phyloP scores from a whole-genome alignment of 2,113 vertebrate species.

The Notothenia rossii region DNA sequence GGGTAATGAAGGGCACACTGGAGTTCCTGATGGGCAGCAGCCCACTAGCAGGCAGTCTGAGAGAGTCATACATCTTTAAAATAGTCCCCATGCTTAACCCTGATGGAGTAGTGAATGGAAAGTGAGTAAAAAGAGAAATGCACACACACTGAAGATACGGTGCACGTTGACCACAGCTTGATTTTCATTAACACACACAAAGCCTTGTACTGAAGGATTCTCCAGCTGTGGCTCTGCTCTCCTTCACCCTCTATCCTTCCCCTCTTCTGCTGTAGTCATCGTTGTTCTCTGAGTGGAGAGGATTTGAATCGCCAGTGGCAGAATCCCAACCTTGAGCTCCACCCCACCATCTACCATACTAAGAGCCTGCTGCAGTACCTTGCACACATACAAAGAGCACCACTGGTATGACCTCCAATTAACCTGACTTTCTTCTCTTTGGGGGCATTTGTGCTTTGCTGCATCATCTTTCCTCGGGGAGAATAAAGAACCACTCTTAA shows the following conservation, averaged over 20 bases:
- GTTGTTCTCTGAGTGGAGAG: conserved; percentile 98
- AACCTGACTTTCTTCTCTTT: conserved; percentile 35
- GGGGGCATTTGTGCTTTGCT: conserved; percentile 22
- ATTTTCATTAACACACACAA: conserved; percentile 21
- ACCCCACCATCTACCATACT: conserved; percentile 98
- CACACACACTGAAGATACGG: conserved; percentile 19
- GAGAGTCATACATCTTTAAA: conserved; percentile 98
- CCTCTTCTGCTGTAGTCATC: conserved; percentile 85
- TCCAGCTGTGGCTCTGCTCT: conserved; percentile 45
- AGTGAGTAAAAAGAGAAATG: conserved; percentile 84
- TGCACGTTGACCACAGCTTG: conserved; percentile 29
- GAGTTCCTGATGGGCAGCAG: conserved; percentile 95
- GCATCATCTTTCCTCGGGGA: conserved; percentile 29
- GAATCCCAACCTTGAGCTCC: conserved; percentile 93
- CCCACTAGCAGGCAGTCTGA: conserved; percentile 89
- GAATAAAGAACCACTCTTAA: not conserved
- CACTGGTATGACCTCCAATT: conserved; percentile 86
- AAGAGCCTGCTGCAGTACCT: conserved; percentile 98
- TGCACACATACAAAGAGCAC: conserved; percentile 91
- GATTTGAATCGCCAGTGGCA: conserved; percentile 99
- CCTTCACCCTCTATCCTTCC: conserved; percentile 34
- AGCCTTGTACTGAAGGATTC: conserved; percentile 39
- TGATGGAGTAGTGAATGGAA: conserved; percentile 98
- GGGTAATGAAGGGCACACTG: conserved; percentile 99
- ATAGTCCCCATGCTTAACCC: conserved; percentile 99